Conservation (phyloP, 2,797 vertebrate genomes). For the Falco berigora region DNA sequence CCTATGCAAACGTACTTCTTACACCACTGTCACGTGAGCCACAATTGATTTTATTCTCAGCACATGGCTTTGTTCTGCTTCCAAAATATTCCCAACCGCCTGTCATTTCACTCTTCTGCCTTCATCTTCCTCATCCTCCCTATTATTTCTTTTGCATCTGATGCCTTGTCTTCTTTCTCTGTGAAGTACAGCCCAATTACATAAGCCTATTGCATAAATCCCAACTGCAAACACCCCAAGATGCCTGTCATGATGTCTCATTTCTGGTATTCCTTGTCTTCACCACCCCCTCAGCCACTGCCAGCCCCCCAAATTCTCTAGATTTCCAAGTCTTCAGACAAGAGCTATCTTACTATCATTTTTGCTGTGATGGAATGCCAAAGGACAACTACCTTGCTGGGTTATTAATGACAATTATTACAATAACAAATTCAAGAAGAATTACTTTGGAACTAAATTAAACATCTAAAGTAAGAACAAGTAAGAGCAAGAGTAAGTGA, state of each 20-base stretch:
- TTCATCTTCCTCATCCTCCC: background rate
- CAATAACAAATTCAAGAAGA: background rate
- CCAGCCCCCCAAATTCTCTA: background rate
- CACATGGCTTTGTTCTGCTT: background rate
- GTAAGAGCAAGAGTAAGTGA: background rate
- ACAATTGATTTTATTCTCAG: rapidly evolving
- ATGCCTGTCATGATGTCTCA: background rate
- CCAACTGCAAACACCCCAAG: background rate
- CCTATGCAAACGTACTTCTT: background rate
- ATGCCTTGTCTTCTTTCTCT: background rate
- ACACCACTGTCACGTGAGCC: background rate
- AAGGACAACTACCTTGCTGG: background rate
- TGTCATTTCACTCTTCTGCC: background rate
- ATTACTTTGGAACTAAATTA: conserved; percentile 22
- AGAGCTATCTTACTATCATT: background rate
- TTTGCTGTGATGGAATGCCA: background rate
- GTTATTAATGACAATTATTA: conserved; percentile 19
- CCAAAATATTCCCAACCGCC: background rate
- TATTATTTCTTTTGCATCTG: background rate
- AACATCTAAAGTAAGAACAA: background rate
- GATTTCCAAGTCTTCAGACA: background rate
- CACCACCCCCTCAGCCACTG: background rate
- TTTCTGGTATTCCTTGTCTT: background rate
- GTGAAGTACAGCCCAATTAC: background rate
- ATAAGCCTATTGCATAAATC: background rate